A percentile compares a stretch with the other conserved stretches of the same genome.
Conservation (phyloP, 2,797 vertebrate species). For the Epinephelus awoara region DNA sequence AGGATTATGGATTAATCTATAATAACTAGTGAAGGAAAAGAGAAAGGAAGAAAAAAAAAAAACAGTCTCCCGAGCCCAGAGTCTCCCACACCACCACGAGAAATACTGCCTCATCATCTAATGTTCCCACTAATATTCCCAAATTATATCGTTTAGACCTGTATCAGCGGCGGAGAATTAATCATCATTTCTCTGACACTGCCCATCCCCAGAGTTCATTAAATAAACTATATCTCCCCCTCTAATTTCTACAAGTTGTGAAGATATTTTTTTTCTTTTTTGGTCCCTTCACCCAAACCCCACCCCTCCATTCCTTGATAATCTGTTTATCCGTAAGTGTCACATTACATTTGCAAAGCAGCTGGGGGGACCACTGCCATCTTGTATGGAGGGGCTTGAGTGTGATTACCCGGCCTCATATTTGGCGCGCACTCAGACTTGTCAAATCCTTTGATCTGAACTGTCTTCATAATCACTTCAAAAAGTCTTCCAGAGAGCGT, state of each 20-base stretch:
- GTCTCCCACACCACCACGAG: slow-evolving; percentile 39
- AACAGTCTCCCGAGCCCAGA: slow-evolving; percentile 43
- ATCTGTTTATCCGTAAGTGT: slow-evolving; percentile 86
- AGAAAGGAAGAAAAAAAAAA: slow-evolving; percentile 52
- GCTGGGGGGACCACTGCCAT: slow-evolving; percentile 78
- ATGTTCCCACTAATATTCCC: slow-evolving; percentile 69
- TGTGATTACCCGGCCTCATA: slow-evolving; percentile 82
- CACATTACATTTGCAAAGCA: slow-evolving; percentile 83
- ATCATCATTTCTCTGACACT: slow-evolving; percentile 68
- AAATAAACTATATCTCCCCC: slow-evolving; percentile 60
- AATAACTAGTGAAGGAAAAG: slow-evolving; percentile 75
- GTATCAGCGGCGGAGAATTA: slow-evolving; percentile 64
- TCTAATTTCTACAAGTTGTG: slow-evolving; percentile 63
- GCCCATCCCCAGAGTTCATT: slow-evolving; percentile 70
- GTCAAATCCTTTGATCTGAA: slow-evolving; percentile 88
- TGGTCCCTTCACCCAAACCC: slow-evolving; percentile 31
- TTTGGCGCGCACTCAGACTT: slow-evolving; percentile 82
- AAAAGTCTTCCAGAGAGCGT: slow-evolving; percentile 81
- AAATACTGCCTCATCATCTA: slow-evolving; percentile 71
- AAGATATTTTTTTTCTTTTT: slow-evolving; percentile 44
- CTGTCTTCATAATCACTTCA: slow-evolving; percentile 86
- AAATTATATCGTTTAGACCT: slow-evolving; percentile 75
- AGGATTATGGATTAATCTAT: slow-evolving; percentile 83
- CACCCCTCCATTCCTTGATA: slow-evolving; percentile 73
- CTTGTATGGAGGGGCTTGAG: slow-evolving; percentile 76